A percentile compares a stretch with the other conserved stretches of the same genome.
phyloP scores from a whole-genome alignment of 2,797 vertebrate species.

The Pyrocephalus nanus region DNA sequence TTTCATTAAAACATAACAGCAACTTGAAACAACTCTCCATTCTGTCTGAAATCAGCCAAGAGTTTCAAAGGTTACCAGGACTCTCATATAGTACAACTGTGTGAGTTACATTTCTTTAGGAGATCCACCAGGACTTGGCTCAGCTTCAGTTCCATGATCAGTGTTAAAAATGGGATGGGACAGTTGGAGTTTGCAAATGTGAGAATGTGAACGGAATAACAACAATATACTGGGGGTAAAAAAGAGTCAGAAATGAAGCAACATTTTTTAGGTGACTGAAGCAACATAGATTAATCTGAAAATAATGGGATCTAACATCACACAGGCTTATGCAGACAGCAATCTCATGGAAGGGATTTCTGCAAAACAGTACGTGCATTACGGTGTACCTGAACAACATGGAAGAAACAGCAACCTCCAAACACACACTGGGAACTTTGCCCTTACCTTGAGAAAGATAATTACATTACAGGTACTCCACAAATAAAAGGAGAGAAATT shows the following conservation, averaged over 20 bases:
- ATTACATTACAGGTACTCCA: neutral
- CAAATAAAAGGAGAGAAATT: neutral
- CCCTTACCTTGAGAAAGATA: neutral
- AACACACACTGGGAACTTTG: neutral
- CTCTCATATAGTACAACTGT: neutral
- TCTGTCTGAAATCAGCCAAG: neutral
- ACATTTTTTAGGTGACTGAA: neutral
- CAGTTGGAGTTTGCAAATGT: neutral
- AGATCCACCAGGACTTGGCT: neutral
- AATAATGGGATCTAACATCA: neutral
- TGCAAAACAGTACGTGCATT: neutral
- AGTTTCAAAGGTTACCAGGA: neutral
- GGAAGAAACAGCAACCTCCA: neutral
- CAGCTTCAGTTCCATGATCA: neutral
- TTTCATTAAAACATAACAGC: neutral
- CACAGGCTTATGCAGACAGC: neutral
- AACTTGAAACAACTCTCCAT: neutral
- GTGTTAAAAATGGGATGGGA: neutral
- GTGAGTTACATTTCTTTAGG: neutral
- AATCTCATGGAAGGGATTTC: neutral
- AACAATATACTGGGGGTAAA: neutral
- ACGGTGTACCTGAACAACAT: accelerated
- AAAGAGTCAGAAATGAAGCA: neutral
- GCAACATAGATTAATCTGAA: neutral
- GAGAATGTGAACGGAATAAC: neutral